Base-by-base conservation (phyloP, 1,140 invertebrate species). In the Adelges cooleyi region DNA sequence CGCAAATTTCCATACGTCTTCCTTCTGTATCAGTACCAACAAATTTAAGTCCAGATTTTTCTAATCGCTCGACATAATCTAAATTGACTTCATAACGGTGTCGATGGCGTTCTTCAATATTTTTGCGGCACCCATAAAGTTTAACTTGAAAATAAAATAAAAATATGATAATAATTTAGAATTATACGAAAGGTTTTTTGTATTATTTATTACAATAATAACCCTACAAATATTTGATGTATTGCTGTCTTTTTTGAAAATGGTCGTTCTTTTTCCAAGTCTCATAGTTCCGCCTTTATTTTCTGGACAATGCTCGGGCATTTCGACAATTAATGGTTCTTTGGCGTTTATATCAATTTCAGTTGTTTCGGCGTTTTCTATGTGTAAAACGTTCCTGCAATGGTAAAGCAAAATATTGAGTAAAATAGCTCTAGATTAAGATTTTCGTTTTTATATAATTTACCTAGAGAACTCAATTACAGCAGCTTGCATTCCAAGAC, bases 251-350 rank as follows among this genome's bases (percentile, higher is more conserved):
- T 67, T 51, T 15, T 77, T 78, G 71, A 99, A 94, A 38, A 86
- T 76, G 1, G 96, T 99, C 46, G 81, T 84, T 69, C 94, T 82
- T 73, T 89, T 91, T 11, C 97, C 97, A 10, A 99, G 78, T 66
- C 97, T 80, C 97, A 99, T 99, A 0, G 97, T 99, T 22, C 95
- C 97, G 5, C 97, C 97, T 80, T 97, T 86, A 68, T 89, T 40
- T 67, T 51, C 68, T 29, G 56, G 49, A 76, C 94, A 91, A 75
- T 98, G 92, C 79, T 99, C 97, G 0, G 95, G 94, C 97, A 99
- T 99, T 69, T 99, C 95, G 66, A 99, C 94, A 1, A 99, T 88
- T 27, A 98, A 77, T 22, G 89, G 86, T 73, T 89, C 73, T 22
- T 77, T 75, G 18, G 89, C 85, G 3, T 86, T 74, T 0, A 83